Conservation (phyloP, 2,888 invertebrate species). For the Lithophane ornitopus region DNA sequence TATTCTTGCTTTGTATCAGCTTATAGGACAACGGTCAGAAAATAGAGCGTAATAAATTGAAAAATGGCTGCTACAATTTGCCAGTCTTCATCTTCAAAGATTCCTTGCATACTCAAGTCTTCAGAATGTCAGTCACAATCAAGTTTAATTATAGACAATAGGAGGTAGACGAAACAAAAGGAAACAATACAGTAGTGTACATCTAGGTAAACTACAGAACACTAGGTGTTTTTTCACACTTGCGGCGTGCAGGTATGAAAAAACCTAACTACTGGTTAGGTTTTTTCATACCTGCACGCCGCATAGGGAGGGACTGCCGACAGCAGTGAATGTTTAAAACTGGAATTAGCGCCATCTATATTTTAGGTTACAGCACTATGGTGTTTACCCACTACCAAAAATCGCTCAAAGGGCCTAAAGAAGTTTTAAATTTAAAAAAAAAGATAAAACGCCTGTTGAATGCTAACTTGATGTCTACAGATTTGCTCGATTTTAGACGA, state of each 20-base stretch:
- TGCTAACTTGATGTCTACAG: not conserved
- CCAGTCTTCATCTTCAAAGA: slow-evolving; percentile 33
- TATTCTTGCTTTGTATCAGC: not conserved
- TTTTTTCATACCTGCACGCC: too few relatives aligned
- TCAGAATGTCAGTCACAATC: slow-evolving; percentile 45
- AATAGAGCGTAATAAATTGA: slow-evolving; percentile 22
- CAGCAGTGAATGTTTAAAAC: too few relatives aligned
- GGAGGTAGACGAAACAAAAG: slow-evolving; percentile 11
- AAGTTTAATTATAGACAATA: slow-evolving; percentile 27
- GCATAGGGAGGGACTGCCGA: too few relatives aligned
- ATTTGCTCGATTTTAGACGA: not conserved
- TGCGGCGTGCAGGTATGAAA: not conserved
- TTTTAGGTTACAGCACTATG: too few relatives aligned
- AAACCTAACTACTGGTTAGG: too few relatives aligned
- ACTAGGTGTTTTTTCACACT: not conserved
- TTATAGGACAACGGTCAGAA: slow-evolving; percentile 5
- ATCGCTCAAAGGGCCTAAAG: too few relatives aligned
- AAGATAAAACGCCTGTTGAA: not conserved
- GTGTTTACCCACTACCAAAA: too few relatives aligned
- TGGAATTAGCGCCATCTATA: too few relatives aligned
- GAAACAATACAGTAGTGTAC: not conserved
- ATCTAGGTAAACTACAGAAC: not conserved
- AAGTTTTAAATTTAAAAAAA: too few relatives aligned
- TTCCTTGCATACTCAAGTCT: slow-evolving; percentile 28
- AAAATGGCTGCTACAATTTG: slow-evolving; percentile 47